A percentile compares a stretch with the other conserved stretches of the same genome.
These are phyloP conservation scores for Lasiommata megera DNA, from an alignment of 2,888 invertebrate genomes.

Conservation along the genomic window DNA sequence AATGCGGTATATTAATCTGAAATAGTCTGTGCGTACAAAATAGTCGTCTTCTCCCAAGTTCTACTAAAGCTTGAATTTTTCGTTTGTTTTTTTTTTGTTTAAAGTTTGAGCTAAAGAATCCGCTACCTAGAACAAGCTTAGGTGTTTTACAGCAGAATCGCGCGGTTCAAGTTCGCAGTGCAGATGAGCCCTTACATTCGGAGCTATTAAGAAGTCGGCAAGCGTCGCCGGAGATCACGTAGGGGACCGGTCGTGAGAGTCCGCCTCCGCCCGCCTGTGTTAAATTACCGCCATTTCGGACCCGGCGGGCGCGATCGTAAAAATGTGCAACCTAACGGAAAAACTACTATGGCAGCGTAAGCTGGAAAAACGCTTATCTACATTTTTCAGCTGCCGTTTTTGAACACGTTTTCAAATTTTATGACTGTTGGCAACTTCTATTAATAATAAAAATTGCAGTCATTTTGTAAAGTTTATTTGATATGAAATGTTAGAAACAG, in stretches of 20 bases:
- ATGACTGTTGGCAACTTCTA: constrained; percentile 10
- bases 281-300: constrained; percentile 41
- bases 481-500: too few relatives aligned
- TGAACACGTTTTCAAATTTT: constrained; percentile 26
- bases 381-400: constrained; percentile 28
- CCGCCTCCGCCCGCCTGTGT: constrained; percentile 42
- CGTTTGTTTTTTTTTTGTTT: background rate
- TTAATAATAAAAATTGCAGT: background rate
- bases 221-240: constrained; percentile 70
- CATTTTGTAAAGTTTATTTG: too few relatives aligned
- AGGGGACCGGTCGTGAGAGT: constrained; percentile 56
- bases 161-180: constrained; percentile 12
- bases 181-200: constrained; percentile 24
- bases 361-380: constrained; percentile 28
- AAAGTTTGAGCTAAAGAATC: too few relatives aligned
- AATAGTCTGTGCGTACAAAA: too few relatives aligned
- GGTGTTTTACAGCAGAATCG: background rate
- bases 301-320: constrained; percentile 46
- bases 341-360: constrained; percentile 42
- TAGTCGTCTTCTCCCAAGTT: too few relatives aligned
- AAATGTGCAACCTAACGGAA: constrained; percentile 71
- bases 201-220: constrained; percentile 55
- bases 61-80: background rate
- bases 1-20: too few relatives aligned
- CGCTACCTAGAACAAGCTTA: too few relatives aligned